phyloP scores from a whole-genome alignment of 2,113 vertebrate species.

The Grus americana region DNA sequence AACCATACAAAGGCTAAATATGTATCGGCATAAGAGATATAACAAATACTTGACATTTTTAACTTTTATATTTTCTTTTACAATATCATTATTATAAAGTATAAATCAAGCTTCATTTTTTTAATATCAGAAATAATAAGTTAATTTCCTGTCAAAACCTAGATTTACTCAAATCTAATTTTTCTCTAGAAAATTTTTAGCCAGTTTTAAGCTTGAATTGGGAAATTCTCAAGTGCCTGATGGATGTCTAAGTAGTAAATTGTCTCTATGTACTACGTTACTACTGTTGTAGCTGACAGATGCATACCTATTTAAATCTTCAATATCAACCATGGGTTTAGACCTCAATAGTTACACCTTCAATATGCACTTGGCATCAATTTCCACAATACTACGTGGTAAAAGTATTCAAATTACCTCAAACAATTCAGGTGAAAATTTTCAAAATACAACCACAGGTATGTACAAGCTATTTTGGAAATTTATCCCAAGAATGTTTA shows the following conservation, averaged over 20 bases:
- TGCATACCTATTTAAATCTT: not conserved
- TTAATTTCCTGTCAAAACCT: not conserved
- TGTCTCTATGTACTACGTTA: not conserved
- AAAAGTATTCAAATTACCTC: not conserved
- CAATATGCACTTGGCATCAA: not conserved
- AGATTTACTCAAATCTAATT: not conserved
- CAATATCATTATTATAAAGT: not conserved
- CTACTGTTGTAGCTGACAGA: not conserved
- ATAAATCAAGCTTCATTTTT: not conserved
- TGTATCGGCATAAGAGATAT: not conserved
- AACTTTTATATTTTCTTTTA: not conserved
- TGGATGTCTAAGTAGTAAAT: not conserved
- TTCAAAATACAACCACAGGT: not conserved
- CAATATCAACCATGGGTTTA: not conserved
- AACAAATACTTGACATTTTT: not conserved
- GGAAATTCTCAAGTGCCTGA: not conserved
- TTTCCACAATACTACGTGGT: not conserved
- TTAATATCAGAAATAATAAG: not conserved
- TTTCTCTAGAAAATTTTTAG: not conserved
- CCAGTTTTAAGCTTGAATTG: not conserved
- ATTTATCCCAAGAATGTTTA: not conserved
- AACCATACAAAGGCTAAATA: not conserved
- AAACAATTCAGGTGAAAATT: not conserved
- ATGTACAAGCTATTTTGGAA: not conserved
- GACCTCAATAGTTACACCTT: not conserved